Evolutionary conservation across 2,113 vertebrate genomes (phyloP).

Genomic region (Thymallus thymallus): DNA sequence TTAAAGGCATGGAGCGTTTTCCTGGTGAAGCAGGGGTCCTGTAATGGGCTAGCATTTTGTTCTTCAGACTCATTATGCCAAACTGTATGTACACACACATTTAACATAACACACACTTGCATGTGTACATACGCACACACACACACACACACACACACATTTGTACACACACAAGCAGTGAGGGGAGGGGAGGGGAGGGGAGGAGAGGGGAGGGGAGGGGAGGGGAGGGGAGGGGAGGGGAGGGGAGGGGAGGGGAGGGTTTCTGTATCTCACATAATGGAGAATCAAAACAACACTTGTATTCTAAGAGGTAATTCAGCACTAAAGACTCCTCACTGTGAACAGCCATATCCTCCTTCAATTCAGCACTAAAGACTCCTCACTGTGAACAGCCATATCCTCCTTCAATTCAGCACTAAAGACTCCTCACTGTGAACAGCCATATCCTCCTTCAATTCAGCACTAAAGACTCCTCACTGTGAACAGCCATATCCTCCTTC

Average conservation of each 20-base stretch:
- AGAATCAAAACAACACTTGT: slow-evolving; percentile 14
- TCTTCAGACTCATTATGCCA: slow-evolving; percentile 57
- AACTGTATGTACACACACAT: slow-evolving; percentile 5
- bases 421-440: slow-evolving; percentile 20
- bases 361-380: slow-evolving; percentile 32
- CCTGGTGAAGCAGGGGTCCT: slow-evolving; percentile 43
- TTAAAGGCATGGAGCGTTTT: slow-evolving; percentile 59
- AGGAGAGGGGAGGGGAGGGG: no score
- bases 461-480: slow-evolving; percentile 29
- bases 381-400: slow-evolving; percentile 6
- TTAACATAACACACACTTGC: not conserved
- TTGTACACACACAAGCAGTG: no score
- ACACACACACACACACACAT: not conserved
- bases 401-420: slow-evolving; percentile 25
- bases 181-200: no score
- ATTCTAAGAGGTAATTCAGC: slow-evolving; percentile 30
- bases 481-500: slow-evolving; percentile 7
- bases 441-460: slow-evolving; percentile 5
- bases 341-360: slow-evolving; percentile 7
- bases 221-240: no score
- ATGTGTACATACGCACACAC: not conserved
- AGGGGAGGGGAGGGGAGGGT: no score
- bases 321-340: slow-evolving; percentile 29
- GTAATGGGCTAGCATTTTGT: slow-evolving; percentile 55
- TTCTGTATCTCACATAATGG: slow-evolving; percentile 16